These are phyloP conservation scores for Tragopan temminckii DNA, from an alignment of 2,797 vertebrate genomes.

Conservation along the genomic window DNA sequence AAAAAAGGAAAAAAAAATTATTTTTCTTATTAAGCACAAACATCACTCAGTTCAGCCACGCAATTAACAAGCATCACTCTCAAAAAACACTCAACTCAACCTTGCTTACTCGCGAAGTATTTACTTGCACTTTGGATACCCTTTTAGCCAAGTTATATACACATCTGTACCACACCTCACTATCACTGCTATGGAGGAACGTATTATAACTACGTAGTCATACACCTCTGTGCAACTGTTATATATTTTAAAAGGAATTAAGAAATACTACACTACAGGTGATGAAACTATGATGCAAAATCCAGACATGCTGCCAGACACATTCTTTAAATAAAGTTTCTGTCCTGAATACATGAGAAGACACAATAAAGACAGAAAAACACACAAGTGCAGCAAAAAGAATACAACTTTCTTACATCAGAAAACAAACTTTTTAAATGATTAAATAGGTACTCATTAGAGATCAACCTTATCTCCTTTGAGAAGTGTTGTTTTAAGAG, in stretches of 20 bases:
- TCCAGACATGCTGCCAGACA: background rate
- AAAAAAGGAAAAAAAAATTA: background rate
- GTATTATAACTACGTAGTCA: accelerated
- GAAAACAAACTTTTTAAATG: slow-evolving; percentile 4
- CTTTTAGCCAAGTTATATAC: background rate
- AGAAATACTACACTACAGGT: background rate
- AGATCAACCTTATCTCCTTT: background rate
- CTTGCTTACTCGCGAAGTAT: background rate
- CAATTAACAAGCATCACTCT: background rate
- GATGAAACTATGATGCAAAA: background rate
- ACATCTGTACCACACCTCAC: background rate
- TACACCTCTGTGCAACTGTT: background rate
- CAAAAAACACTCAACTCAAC: background rate
- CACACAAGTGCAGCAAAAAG: background rate
- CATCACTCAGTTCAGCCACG: background rate
- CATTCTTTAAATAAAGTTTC: background rate
- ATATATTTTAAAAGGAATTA: background rate
- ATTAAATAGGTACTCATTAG: slow-evolving; percentile 23
- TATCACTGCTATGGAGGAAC: background rate
- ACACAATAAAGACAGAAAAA: background rate
- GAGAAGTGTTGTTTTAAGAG: slow-evolving; percentile 7
- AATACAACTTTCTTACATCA: background rate
- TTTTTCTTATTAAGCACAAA: background rate
- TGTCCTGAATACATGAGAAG: background rate
- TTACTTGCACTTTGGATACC: background rate